These are phyloP conservation scores for Gymnocypris eckloni DNA, from an alignment of 2,797 vertebrate species.

Conservation along the genomic window DNA sequence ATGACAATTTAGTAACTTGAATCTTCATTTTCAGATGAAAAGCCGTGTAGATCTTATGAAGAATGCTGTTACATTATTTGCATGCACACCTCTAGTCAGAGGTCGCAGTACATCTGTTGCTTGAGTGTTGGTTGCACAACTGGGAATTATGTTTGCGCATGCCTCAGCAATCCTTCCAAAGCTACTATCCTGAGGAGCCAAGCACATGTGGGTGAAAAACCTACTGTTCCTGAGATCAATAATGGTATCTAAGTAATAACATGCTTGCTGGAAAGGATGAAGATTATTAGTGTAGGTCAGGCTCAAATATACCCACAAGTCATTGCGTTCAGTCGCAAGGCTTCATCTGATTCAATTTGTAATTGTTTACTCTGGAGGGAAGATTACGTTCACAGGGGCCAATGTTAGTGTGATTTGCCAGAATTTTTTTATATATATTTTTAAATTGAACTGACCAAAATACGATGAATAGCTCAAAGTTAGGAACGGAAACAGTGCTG, in stretches of 20 bases:
- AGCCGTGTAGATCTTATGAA: constrained; percentile 6
- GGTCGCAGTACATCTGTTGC: constrained; percentile 54
- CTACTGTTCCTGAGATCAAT: constrained; percentile 31
- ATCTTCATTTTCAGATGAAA: constrained; percentile 39
- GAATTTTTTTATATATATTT: background rate
- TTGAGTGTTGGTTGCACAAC: constrained; percentile 38
- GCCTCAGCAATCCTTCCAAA: constrained; percentile 55
- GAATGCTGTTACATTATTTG: constrained; percentile 28
- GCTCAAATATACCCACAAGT: constrained; percentile 33
- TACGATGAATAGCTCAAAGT: constrained; percentile 65
- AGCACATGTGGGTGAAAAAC: constrained; percentile 33
- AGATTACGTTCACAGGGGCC: constrained; percentile 19
- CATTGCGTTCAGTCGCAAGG: constrained; percentile 22
- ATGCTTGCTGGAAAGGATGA: constrained; percentile 31
- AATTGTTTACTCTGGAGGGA: constrained; percentile 52
- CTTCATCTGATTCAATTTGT: constrained; percentile 47
- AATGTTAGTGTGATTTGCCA: background rate
- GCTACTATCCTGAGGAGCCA: constrained; percentile 50
- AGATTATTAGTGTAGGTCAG: constrained; percentile 26
- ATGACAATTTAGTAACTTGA: background rate
- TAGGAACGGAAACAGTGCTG: constrained; percentile 48
- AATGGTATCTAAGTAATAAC: constrained; percentile 10
- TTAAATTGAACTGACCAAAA: constrained; percentile 72
- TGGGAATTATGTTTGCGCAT: constrained; percentile 48
- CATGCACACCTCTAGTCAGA: background rate